Base-by-base conservation (phyloP, 2,113 vertebrate genomes). In the Vulpes vulpes region DNA sequence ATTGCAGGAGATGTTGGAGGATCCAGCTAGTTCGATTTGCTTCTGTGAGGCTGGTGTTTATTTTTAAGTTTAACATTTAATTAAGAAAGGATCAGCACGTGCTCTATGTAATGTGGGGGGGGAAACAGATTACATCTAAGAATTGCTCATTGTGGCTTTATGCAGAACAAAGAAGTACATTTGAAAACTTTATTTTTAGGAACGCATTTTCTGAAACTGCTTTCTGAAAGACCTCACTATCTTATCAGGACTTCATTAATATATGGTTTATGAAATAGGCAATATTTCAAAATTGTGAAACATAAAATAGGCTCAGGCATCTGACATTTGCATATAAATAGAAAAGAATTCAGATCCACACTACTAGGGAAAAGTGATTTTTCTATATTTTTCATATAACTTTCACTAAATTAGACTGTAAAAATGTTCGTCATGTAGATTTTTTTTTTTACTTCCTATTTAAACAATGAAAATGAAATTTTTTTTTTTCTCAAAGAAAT, bases 321-420 rank as follows among this genome's bases (percentile, higher is more conserved):
- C 84, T 8, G 55, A 25, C 88, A 98, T 98, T 98, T 98, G 97
- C 98, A 98, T 98, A 98, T 98, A 98, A 98, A 98, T 98, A 98
- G 97, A 96, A 97, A 96, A 91, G 94, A 92, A 78, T 88, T 88
- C 65, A 76, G 87, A 67, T 76, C 88, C 74, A 74, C 71, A 79
- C 76, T 94, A 67, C 64, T 57, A 88, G 95, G 83, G 62, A 62
- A 94, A 94, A 97, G 93, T 97, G 65, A 97, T 97, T 97, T 96
- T 96, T 97, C 93, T 96, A 94, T n/a, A 38, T 84, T 97, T 97
- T 97, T 96, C 74, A 96, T 96, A 94, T 86, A 96, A 96, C 97
- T 98, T 97, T 97, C 73, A 86, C 90, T 95, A 98, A 98, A 98
- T 98, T 97, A 97, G 96, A 81, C 88, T 97, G 98, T 97, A 89